Base-by-base conservation (phyloP, 2,797 vertebrate species). In the Aphelocoma californica region DNA sequence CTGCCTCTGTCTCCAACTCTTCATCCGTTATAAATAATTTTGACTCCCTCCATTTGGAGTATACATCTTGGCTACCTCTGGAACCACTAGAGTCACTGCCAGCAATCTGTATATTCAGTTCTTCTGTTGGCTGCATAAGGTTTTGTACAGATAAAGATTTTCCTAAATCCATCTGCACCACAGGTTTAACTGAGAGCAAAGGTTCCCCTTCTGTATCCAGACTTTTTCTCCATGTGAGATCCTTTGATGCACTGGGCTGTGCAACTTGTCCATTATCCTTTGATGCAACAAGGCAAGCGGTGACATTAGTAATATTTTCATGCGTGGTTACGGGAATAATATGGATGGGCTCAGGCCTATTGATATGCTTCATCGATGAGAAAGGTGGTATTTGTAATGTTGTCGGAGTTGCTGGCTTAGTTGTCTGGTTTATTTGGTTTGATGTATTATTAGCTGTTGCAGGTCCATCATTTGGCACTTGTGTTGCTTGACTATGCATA, bases 11-110 rank as follows among this genome's bases (percentile, higher is more conserved):
- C 96, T 99, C 99, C 90, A 98, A 96, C 96, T 99, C 99, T 96
- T 99, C 98, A 97, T 99, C 99, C n/a, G 98, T 98, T 98, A 99
- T 99, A 97, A 99, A 99, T 96, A 99, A 98, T 97, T 98, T 98
- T 71, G 99, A 98, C 96, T 99, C 99, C 79, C 98, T 98, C 99
- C 99, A 99, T 81, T 98, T 98, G n/a, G 98, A 98, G 84, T 98
- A 98, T 57, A 97, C 93, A 25, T 98, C 98, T 96, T 98, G 98
- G 93, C 98, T 98, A 90, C 98, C 97, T 97, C 98, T 98, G 94
- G 98, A 98, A 96, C 98, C 97, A 42, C 98, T 97, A 36, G 98
- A 98, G 73, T 98, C 98, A 94, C 98, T 98, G 94, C 98, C 98
- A 81, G 98, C 96, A 87, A 98, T 94, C 78, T 98, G 98, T 91